A percentile compares a stretch with the other conserved stretches of the same genome.
Conservation (phyloP, 2,888 invertebrate genomes). For the Drosophila diplacantha region DNA sequence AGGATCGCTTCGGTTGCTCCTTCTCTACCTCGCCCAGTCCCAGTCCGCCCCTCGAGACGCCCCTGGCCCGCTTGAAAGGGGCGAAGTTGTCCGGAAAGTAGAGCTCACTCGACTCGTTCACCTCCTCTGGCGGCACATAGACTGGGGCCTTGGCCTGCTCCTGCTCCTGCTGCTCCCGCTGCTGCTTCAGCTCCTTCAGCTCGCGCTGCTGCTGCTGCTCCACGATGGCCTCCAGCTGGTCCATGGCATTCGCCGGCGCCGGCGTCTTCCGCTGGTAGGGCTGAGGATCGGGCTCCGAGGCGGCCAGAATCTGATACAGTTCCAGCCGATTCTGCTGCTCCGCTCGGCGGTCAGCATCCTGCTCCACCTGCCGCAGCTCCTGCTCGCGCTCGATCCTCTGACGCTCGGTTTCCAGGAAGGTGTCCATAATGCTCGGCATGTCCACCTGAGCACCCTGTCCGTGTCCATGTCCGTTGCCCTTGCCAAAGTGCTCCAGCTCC, state of each 20-base stretch:
- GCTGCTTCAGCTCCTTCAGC: conserved; percentile 34
- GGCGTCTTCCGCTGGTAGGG: conserved; percentile 68
- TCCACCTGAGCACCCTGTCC: conserved; percentile 56
- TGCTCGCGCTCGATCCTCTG: conserved; percentile 65
- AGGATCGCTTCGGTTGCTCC: conserved; percentile 52
- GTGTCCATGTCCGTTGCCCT: conserved; percentile 49
- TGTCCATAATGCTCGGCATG: conserved; percentile 64
- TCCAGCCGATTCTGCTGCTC: conserved; percentile 72
- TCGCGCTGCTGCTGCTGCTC: conserved; percentile 53
- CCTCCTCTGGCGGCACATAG: conserved; percentile 63
- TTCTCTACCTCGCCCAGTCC: conserved; percentile 6
- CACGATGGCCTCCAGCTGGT: conserved; percentile 57
- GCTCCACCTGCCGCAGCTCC: conserved; percentile 61
- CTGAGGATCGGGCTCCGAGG: conserved; percentile 75
- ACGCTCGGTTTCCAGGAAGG: conserved; percentile 68
- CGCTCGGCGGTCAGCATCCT: conserved; percentile 68
- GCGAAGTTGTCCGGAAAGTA: conserved; percentile 70
- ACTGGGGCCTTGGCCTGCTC: conserved; percentile 45
- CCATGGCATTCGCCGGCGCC: conserved; percentile 48
- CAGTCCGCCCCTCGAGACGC: conserved; percentile 11
- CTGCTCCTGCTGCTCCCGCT: conserved; percentile 35
- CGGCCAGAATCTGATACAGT: conserved; percentile 75
- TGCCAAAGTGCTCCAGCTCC: conserved; percentile 70
- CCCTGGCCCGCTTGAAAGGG: conserved; percentile 64
- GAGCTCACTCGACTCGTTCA: conserved; percentile 69